Percentiles rank a stretch among this genome's conserved stretches.
phyloP scores from a whole-genome alignment of 1,140 invertebrate species.

The Orius insidiosus region DNA sequence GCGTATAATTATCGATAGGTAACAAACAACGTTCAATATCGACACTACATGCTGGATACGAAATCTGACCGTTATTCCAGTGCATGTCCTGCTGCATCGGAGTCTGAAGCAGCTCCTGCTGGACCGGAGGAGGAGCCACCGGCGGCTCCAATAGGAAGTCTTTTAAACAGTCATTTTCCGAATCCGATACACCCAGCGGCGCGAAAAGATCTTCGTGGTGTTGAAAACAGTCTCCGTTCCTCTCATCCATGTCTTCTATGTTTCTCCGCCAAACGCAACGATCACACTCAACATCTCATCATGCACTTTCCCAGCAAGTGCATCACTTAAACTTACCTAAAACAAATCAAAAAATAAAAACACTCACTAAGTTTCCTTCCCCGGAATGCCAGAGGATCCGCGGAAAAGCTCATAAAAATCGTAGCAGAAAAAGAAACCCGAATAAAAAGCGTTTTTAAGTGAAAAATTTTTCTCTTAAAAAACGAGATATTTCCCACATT shows the following conservation, averaged over 20 bases:
- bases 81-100: background rate
- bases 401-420: no score
- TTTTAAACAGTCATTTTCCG: slow-evolving; percentile 22
- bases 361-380: no score
- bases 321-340: slow-evolving; percentile 7
- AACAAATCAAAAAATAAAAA: background rate
- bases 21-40: slow-evolving; percentile 1
- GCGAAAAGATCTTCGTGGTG: slow-evolving; percentile 20
- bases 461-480: no score
- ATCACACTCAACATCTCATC: background rate
- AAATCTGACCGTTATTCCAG: slow-evolving; percentile 12
- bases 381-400: no score
- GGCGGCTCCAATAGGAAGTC: slow-evolving; percentile 21
- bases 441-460: no score
- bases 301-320: background rate
- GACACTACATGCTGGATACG: background rate
- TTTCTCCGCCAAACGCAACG: slow-evolving; percentile 9
- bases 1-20: slow-evolving; percentile 8
- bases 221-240: slow-evolving; percentile 21
- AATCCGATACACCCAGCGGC: slow-evolving; percentile 17
- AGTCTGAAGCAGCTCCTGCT: background rate
- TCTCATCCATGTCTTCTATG: slow-evolving; percentile 19
- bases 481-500: no score
- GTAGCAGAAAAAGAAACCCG: no score
- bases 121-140: slow-evolving; percentile 4